Evolutionary conservation across 1,140 invertebrate genomes (phyloP).

Genomic region (Proctacanthus coquilletti): DNA sequence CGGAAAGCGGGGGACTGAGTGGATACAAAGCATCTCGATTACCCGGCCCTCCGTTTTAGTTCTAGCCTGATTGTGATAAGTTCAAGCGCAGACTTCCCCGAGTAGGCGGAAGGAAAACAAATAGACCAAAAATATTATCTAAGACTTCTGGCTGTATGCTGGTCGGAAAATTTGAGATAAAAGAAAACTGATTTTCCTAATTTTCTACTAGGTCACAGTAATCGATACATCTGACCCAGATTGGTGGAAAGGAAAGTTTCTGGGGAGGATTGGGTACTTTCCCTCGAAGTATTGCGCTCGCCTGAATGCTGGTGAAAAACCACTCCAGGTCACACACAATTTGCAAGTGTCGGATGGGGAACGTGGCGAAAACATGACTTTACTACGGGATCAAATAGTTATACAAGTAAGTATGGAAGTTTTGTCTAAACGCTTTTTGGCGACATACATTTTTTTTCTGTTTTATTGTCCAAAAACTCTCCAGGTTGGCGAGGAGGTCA

Average conservation of each 20-base stretch:
- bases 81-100: too few species aligned
- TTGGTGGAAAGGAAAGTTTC: conserved; percentile 94
- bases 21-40: too few species aligned
- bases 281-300: conserved; percentile 88
- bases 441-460: conserved; percentile 12
- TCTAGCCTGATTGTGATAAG: too few species aligned
- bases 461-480: conserved; percentile 33
- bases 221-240: conserved; percentile 87
- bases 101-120: too few species aligned
- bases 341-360: conserved; percentile 46
- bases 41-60: too few species aligned
- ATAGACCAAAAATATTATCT: too few species aligned
- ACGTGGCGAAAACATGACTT: conserved; percentile 41
- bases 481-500: conserved; percentile 68
- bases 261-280: conserved; percentile 83
- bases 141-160: too few species aligned
- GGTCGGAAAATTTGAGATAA: too few species aligned
- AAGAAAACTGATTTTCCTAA: too few species aligned
- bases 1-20: too few species aligned
- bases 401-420: conserved; percentile 37
- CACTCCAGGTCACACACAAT: conserved; percentile 66
- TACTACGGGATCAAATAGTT: conserved; percentile 54
- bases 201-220: conserved; percentile 56
- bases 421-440: background rate
- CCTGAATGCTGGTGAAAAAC: conserved; percentile 73